phyloP scores from a whole-genome alignment of 2,113 vertebrate genomes.

The Willisornis vidua region DNA sequence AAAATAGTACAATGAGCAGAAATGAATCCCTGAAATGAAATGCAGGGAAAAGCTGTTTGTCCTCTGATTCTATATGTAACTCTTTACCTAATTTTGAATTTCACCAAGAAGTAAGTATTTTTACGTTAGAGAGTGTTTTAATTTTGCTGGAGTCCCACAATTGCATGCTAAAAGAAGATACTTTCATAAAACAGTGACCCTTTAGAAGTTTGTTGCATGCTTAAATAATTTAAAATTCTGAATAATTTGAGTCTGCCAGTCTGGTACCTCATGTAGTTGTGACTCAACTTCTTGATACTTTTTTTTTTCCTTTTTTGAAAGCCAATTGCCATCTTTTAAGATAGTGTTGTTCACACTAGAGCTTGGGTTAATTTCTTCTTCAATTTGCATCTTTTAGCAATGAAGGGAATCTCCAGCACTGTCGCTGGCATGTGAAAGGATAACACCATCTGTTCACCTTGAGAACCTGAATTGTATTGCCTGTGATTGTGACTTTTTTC shows the following conservation, averaged over 20 bases:
- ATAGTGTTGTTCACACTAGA: not conserved
- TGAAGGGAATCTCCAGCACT: not conserved
- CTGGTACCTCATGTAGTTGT: not conserved
- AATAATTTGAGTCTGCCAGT: not conserved
- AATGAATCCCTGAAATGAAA: not conserved
- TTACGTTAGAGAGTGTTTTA: not conserved
- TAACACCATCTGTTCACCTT: not conserved
- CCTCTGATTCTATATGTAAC: not conserved
- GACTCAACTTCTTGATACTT: not conserved
- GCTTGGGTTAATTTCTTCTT: slow-evolving; percentile 21
- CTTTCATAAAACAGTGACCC: not conserved
- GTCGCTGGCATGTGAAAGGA: not conserved
- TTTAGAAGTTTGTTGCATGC: not conserved
- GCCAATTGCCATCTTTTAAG: not conserved
- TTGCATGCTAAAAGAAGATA: not conserved
- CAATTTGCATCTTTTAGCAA: not conserved
- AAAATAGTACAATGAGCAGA: not conserved
- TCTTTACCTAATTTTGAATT: not conserved
- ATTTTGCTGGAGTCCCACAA: not conserved
- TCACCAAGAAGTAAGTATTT: not conserved
- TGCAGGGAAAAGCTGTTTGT: not conserved
- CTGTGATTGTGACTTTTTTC: not conserved
- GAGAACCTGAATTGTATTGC: not conserved
- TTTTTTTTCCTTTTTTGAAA: not conserved
- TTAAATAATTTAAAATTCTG: not conserved